A percentile compares a stretch with the other conserved stretches of the same genome.
Evolutionary conservation across 2,797 vertebrate genomes (phyloP).

Genomic region (Manis javanica): DNA sequence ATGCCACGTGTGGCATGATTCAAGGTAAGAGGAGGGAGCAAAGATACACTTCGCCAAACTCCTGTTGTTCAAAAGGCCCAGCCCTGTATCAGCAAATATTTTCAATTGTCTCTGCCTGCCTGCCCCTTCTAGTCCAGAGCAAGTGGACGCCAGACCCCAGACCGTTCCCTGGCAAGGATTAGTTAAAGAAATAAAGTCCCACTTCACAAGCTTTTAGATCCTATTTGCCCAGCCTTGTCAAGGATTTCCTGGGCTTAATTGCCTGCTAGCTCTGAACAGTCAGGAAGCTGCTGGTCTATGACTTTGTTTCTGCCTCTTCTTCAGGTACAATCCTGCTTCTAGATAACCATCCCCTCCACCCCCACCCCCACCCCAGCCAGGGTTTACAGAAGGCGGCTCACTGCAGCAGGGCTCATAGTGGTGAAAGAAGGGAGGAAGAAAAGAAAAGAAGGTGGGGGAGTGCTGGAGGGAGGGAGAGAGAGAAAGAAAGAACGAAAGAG

Average conservation of each 20-base stretch:
- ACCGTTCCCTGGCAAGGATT: constrained; percentile 59
- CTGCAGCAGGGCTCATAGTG: neutral
- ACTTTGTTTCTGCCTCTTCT: neutral
- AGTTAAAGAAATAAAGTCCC: constrained; percentile 81
- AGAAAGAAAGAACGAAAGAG: neutral
- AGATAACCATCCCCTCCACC: neutral
- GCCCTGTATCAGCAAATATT: neutral
- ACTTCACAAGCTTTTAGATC: constrained; percentile 82
- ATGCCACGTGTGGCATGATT: neutral
- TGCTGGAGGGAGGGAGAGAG: too few relatives aligned
- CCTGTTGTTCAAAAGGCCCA: neutral
- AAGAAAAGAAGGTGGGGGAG: too few relatives aligned
- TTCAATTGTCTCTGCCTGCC: neutral
- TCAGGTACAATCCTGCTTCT: neutral
- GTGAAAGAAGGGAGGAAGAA: neutral
- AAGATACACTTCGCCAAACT: neutral
- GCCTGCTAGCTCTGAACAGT: constrained; percentile 47
- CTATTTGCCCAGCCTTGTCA: constrained; percentile 80
- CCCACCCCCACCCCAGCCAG: neutral
- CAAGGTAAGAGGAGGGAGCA: neutral
- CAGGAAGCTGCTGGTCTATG: constrained; percentile 53
- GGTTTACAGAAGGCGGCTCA: neutral
- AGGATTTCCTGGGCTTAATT: constrained; percentile 82
- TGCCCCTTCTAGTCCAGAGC: neutral
- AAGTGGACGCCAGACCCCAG: constrained; percentile 71